Evolutionary conservation across 2,888 invertebrate genomes (phyloP).

Genomic region (Platypus cylindrus): DNA sequence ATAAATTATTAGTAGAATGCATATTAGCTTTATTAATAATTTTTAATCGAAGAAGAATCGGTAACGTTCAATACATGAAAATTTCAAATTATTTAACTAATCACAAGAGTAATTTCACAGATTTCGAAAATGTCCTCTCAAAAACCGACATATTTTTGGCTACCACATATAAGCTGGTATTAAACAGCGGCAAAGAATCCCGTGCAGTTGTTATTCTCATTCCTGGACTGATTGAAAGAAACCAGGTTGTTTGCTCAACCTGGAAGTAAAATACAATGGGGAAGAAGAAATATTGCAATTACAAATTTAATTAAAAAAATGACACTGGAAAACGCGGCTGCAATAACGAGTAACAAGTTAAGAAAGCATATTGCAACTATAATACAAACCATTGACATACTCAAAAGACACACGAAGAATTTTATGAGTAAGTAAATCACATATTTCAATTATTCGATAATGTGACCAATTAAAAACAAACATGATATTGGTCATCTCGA

Average conservation of each 20-base stretch:
- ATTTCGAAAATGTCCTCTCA: conserved; percentile 17
- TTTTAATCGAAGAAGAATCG: conserved; percentile 17
- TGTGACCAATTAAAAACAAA: too few relatives aligned
- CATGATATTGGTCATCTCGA: too few relatives aligned
- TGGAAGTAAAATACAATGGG: conserved; percentile 19
- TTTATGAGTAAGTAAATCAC: conserved; percentile 17
- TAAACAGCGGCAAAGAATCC: conserved; percentile 22
- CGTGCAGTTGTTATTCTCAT: conserved; percentile 22
- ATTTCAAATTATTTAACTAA: conserved; percentile 14
- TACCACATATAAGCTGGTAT: conserved; percentile 19
- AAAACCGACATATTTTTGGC: conserved; percentile 19
- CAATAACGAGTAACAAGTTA: conserved; percentile 20
- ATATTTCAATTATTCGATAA: too few relatives aligned
- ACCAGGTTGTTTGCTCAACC: conserved; percentile 20
- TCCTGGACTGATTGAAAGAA: conserved; percentile 19
- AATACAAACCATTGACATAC: conserved; percentile 20
- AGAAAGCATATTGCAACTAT: conserved; percentile 22
- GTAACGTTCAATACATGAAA: conserved; percentile 18
- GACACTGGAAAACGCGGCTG: conserved; percentile 16
- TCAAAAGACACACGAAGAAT: conserved; percentile 16
- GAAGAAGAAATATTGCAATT: conserved; percentile 21
- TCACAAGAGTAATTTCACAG: conserved; percentile 12
- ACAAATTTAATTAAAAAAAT: conserved; percentile 17
- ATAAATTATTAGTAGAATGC: conserved; percentile 15
- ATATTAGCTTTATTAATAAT: conserved; percentile 14